A percentile compares a stretch with the other conserved stretches of the same genome.
phyloP scores from a whole-genome alignment of 2,797 vertebrate species.

The Poecilia picta region DNA sequence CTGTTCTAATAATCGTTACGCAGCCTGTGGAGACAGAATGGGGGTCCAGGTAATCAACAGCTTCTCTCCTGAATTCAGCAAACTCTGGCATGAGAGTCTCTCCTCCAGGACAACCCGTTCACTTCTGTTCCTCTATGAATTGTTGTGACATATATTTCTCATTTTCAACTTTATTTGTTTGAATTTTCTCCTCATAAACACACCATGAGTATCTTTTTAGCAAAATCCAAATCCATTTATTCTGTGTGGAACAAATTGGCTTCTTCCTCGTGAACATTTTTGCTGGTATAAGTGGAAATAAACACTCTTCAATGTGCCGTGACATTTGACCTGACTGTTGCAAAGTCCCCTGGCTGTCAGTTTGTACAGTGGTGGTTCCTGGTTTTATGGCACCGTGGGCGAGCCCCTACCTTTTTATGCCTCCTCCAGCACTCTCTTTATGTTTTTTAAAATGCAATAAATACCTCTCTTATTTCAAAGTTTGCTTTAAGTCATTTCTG shows the following conservation, averaged over 20 bases:
- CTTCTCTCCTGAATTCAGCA: conserved; percentile 64
- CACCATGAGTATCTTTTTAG: conserved; percentile 66
- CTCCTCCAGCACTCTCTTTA: neutral
- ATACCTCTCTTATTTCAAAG: neutral
- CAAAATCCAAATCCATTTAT: conserved; percentile 49
- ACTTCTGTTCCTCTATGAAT: conserved; percentile 52
- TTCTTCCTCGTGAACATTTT: conserved; percentile 52
- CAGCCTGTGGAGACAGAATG: conserved; percentile 45
- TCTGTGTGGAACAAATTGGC: conserved; percentile 63
- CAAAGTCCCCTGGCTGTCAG: conserved; percentile 27
- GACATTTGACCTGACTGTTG: conserved; percentile 62
- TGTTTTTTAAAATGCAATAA: neutral
- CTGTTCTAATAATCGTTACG: conserved; percentile 60
- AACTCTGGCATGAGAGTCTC: conserved; percentile 53
- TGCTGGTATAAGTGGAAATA: conserved; percentile 50
- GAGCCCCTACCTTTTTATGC: neutral
- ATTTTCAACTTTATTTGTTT: conserved; percentile 53
- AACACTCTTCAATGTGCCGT: conserved; percentile 26
- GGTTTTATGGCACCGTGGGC: neutral
- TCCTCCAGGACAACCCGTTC: conserved; percentile 63
- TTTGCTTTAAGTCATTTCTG: neutral
- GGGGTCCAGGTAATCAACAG: conserved; percentile 56
- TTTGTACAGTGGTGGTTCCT: conserved; percentile 2
- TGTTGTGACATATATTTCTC: conserved; percentile 41
- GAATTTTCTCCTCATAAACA: conserved; percentile 71